Base-by-base conservation (phyloP, 2,888 invertebrate genomes). In the Liopterus haemorrhoidalis region DNA sequence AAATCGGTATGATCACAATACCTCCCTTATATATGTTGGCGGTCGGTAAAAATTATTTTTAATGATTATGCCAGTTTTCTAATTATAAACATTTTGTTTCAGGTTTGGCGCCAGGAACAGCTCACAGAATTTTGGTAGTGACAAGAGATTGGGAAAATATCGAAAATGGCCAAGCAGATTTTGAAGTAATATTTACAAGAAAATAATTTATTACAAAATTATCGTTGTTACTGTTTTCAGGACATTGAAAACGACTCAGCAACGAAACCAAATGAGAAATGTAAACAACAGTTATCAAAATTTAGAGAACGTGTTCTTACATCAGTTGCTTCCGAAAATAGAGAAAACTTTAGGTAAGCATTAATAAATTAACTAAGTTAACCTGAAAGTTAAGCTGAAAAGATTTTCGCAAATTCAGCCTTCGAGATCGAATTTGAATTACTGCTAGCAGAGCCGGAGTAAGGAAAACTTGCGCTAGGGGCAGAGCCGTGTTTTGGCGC, bases 111-210 rank as follows among this genome's bases (percentile, higher is more conserved):
- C 62, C 62, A 30, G 63, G 61, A 14, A 61, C 63, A 25, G 61
- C 62, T 39, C 58, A 61, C 53, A 67, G 63, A 49, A 63, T 69
- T 46, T 51, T 70, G 19, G 63, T 58, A 32, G 59, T 68, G 24
- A 54, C 61, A 30, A 57, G 69, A 50, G 64, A 67, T 42, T 64
- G 59, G 56, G 59, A 61, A 39, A 51, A 53, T 55, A 54, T 55
- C 49, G 55, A 53, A 27, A 59, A 55, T 20, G 57, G 54, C 41
- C 49, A 48, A 48, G 48, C 56, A 38, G 49, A 51, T 48, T 54
- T 52, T 49, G 54, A 55, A 49, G 55, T 56, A 51, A 41, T 41
- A 45, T 46, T 46, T 33, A 48, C 47, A 44, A 50, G 48, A 48
- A 49, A 24, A 38, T 40, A 14, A n/a, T n/a, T n/a, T n/a, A n/a